A percentile compares a stretch with the other conserved stretches of the same genome.
Conservation (phyloP, 2,113 vertebrate species). For the Leptobrachium ailaonicum region DNA sequence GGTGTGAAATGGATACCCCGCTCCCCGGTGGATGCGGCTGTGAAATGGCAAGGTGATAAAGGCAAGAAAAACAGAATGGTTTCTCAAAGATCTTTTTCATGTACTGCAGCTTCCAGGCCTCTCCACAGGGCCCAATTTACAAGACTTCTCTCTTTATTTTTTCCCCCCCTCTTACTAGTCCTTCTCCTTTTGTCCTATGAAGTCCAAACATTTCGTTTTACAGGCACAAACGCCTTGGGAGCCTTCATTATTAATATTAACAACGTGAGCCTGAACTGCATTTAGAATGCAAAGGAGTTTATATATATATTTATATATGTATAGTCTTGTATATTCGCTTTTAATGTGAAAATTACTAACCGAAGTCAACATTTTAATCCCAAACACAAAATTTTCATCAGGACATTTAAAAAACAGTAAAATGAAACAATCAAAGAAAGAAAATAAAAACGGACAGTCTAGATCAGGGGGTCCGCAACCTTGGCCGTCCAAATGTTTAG, state of each 20-base stretch:
- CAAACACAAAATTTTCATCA: too few relatives aligned
- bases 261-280: background rate
- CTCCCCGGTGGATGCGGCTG: conserved; percentile 65
- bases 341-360: too few relatives aligned
- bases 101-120: conserved; percentile 14
- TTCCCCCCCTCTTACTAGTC: background rate
- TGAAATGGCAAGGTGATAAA: conserved; percentile 66
- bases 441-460: too few relatives aligned
- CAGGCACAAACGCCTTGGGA: conserved; percentile 1
- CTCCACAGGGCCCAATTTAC: conserved; percentile 6
- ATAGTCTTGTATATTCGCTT: too few relatives aligned
- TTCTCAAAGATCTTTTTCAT: conserved; percentile 57
- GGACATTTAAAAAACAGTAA: too few relatives aligned
- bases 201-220: conserved; percentile 24
- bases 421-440: too few relatives aligned
- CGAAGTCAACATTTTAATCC: too few relatives aligned
- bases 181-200: conserved; percentile 7
- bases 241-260: conserved; percentile 22
- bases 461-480: too few relatives aligned
- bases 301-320: too few relatives aligned
- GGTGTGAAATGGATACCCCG: conserved; percentile 61
- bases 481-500: too few relatives aligned
- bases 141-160: background rate
- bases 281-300: too few relatives aligned
- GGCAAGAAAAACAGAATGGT: conserved; percentile 58